Conservation (phyloP, 2,113 vertebrate species). For the Donacobius atricapilla region DNA sequence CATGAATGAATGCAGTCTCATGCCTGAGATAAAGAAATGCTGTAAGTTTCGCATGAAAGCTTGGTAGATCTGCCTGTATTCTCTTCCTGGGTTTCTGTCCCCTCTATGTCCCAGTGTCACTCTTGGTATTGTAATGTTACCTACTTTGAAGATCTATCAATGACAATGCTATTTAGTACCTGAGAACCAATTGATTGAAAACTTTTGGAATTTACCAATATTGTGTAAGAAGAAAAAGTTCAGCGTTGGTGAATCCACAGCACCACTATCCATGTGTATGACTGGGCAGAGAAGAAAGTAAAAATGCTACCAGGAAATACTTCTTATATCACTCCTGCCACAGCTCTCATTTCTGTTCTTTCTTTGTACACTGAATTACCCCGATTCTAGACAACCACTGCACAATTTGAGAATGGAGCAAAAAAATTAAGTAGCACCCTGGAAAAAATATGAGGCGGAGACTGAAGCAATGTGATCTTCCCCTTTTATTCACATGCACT, state of each 20-base stretch:
- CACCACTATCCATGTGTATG: fast-evolving
- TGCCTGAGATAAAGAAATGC: background rate
- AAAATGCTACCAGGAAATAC: background rate
- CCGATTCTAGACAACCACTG: background rate
- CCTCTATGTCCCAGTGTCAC: background rate
- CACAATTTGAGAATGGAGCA: background rate
- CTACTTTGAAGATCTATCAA: background rate
- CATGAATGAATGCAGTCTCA: background rate
- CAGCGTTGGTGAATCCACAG: background rate
- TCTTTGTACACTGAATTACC: background rate
- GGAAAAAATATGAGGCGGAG: background rate
- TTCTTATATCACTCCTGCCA: background rate
- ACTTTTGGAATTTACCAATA: background rate
- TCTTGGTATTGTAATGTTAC: background rate
- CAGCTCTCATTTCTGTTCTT: background rate
- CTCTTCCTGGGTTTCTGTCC: background rate
- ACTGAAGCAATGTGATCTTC: background rate
- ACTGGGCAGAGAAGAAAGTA: background rate
- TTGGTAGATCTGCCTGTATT: background rate
- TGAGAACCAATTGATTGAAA: background rate
- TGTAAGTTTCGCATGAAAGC: background rate
- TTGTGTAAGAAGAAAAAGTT: background rate
- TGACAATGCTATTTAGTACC: background rate
- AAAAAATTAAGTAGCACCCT: background rate
- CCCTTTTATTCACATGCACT: background rate